phyloP scores from a whole-genome alignment of 2,888 invertebrate species.

The Vannuccia rotundouncinata region DNA sequence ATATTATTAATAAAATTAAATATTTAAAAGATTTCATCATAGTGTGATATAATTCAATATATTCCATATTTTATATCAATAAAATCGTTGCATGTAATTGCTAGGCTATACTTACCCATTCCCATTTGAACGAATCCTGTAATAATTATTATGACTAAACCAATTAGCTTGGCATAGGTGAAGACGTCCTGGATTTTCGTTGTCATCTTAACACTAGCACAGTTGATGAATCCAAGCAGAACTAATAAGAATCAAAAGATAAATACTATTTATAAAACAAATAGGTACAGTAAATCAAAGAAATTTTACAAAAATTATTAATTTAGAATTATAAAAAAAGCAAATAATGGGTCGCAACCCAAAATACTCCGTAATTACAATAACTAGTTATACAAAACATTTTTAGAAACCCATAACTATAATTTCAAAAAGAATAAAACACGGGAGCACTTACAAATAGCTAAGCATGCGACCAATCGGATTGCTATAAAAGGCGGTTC shows the following conservation, averaged over 20 bases:
- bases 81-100: background rate
- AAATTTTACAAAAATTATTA: background rate
- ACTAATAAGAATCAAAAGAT: constrained; percentile 62
- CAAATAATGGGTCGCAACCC: no score
- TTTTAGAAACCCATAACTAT: no score
- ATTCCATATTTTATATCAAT: no score
- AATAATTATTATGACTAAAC: constrained; percentile 72
- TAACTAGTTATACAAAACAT: no score
- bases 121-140: constrained; percentile 71
- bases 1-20: no score
- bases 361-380: no score
- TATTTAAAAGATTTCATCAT: no score
- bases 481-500: constrained; percentile 80
- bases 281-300: no score
- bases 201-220: constrained; percentile 79
- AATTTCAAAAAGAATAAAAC: no score
- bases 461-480: constrained; percentile 75
- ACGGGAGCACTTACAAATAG: constrained; percentile 92
- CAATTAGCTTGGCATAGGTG: constrained; percentile 76
- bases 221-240: constrained; percentile 78
- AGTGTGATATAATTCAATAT: no score
- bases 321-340: background rate
- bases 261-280: no score
- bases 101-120: constrained; percentile 59
- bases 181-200: constrained; percentile 82